Evolutionary conservation across 2,113 vertebrate genomes (phyloP).

Genomic region (Ammodramus savannarum): DNA sequence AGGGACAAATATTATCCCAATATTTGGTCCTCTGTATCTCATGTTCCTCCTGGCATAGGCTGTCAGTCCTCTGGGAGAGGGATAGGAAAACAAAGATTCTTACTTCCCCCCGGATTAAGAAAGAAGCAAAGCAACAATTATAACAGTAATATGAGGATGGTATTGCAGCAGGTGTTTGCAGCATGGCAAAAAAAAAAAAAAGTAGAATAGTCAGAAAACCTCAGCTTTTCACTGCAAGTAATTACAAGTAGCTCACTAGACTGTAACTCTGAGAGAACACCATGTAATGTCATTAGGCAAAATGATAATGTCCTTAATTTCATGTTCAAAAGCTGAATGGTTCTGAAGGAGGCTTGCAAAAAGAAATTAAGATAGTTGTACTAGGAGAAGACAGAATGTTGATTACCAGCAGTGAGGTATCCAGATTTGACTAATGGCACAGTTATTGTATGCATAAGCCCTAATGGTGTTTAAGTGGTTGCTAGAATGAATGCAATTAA

Average conservation of each 20-base stretch:
- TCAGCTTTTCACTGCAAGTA: background rate
- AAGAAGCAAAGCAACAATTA: background rate
- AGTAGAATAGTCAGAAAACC: background rate
- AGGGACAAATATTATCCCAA: background rate
- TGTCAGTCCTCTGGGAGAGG: background rate
- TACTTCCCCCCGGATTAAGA: background rate
- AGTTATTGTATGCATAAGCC: slow-evolving; percentile 51
- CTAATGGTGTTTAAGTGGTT: slow-evolving; percentile 56
- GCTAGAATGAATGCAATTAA: slow-evolving; percentile 56
- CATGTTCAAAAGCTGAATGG: background rate
- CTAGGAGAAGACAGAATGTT: background rate
- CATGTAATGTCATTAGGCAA: background rate
- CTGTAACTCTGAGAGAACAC: background rate
- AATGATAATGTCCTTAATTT: slow-evolving; percentile 2
- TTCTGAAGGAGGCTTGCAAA: background rate
- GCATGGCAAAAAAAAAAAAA: background rate
- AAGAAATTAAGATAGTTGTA: slow-evolving; percentile 25
- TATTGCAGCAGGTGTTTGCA: slow-evolving; percentile 14
- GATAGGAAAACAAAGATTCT: background rate
- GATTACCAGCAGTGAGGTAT: slow-evolving; percentile 35
- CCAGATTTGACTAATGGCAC: slow-evolving; percentile 47
- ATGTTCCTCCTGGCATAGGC: background rate
- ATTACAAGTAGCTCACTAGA: background rate
- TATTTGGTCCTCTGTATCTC: background rate
- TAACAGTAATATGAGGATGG: background rate